These are phyloP conservation scores for Macrobrachium rosenbergii DNA, from an alignment of 1,140 invertebrate species.

Conservation along the genomic window DNA sequence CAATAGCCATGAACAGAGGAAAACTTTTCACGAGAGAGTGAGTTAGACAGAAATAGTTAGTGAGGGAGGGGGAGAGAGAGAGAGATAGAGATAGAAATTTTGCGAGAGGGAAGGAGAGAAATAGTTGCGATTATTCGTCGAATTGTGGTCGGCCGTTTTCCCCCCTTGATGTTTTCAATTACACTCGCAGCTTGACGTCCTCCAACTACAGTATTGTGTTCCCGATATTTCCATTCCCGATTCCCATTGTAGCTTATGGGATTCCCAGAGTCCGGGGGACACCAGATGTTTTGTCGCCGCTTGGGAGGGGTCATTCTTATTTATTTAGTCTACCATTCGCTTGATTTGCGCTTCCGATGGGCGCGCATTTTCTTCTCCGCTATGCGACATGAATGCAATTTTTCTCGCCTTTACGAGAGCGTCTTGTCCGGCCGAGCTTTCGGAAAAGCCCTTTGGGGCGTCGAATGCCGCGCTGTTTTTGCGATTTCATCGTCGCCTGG, in stretches of 20 bases:
- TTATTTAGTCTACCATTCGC: background rate
- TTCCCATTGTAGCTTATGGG: conserved; percentile 59
- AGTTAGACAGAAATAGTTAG: background rate
- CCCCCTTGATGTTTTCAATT: conserved; percentile 54
- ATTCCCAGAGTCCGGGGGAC: conserved; percentile 43
- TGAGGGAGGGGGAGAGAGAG: background rate
- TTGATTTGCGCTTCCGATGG: background rate
- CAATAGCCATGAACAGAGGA: background rate
- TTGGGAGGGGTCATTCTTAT: background rate
- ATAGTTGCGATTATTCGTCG: conserved; percentile 38
- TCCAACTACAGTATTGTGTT: conserved; percentile 49
- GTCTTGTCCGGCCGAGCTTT: no score
- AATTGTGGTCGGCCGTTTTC: conserved; percentile 9
- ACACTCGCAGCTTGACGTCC: conserved; percentile 51
- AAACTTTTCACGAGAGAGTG: background rate
- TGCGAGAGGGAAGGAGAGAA: no score
- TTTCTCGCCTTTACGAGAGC: no score
- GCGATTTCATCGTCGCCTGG: no score
- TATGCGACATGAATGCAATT: no score
- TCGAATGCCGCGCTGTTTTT: no score
- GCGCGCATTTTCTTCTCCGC: background rate
- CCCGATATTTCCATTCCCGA: conserved; percentile 62
- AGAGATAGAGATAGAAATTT: background rate
- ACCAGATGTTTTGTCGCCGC: conserved; percentile 48
- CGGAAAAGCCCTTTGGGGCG: no score